Conservation (phyloP, 2,888 invertebrate genomes). For the Seira sanloemensis region DNA sequence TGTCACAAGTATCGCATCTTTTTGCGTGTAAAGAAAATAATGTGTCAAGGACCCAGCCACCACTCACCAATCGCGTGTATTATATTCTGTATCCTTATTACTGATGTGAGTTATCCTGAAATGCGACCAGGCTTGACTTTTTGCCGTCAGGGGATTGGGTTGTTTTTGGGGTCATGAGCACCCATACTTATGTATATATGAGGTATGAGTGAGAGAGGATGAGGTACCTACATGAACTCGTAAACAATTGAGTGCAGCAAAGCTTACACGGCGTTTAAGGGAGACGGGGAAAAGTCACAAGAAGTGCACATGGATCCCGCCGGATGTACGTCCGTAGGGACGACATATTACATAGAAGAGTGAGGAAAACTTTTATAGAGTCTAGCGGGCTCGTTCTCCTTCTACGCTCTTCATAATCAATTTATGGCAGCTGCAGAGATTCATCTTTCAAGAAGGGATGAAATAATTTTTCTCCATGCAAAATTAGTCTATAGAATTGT, state of each 20-base stretch:
- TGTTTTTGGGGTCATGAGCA: slow-evolving; percentile 36
- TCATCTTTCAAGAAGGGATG: not conserved
- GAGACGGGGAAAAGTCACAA: not conserved
- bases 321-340: not conserved
- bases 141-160: slow-evolving; percentile 5
- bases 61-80: slow-evolving; percentile 25
- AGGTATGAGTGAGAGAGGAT: too few species aligned
- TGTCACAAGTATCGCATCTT: slow-evolving; percentile 17
- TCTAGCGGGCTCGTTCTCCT: not conserved
- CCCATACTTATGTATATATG: not conserved
- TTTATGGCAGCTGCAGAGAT: slow-evolving; percentile 4
- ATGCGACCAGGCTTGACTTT: not conserved
- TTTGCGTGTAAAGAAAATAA: slow-evolving; percentile 31
- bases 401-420: not conserved
- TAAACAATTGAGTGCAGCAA: slow-evolving; percentile 15
- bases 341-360: not conserved
- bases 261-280: not conserved
- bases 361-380: not conserved
- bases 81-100: slow-evolving; percentile 16
- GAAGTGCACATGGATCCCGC: not conserved
- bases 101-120: not conserved
- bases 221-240: not conserved
- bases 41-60: slow-evolving; percentile 50
- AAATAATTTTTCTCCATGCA: slow-evolving; percentile 6
- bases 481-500: not conserved